Evolutionary conservation across 2,113 vertebrate species (phyloP).

Genomic region (Rhinichthys klamathensis): DNA sequence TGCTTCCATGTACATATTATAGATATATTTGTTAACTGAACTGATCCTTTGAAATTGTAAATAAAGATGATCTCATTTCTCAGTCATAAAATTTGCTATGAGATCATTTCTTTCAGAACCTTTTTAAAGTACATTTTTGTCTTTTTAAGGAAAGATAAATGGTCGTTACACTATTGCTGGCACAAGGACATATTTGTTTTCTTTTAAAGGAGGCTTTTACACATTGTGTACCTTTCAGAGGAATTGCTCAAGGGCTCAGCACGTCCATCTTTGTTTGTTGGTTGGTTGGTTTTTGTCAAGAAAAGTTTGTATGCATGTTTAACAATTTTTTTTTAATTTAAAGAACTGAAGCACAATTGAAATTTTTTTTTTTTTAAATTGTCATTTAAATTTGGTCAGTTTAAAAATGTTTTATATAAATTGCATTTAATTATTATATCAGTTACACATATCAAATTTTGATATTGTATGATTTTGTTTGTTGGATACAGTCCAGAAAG

Average conservation of each 20-base stretch:
- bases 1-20: conserved; percentile 87
- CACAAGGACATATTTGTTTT: conserved; percentile 12
- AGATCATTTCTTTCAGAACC: not conserved
- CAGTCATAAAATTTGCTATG: not conserved
- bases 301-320: not conserved
- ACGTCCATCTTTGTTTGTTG: not conserved
- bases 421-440: too few species aligned
- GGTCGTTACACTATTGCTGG: not conserved
- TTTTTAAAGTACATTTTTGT: not conserved
- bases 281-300: not conserved
- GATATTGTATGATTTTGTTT: not conserved
- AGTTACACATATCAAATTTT: too few species aligned
- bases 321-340: not conserved
- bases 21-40: conserved; percentile 89
- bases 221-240: not conserved
- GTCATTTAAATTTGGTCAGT: not conserved
- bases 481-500: not conserved
- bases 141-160: conserved; percentile 2
- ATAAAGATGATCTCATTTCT: conserved; percentile 81
- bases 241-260: not conserved
- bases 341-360: not conserved
- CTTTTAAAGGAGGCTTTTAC: not conserved
- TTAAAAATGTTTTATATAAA: too few species aligned
- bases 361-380: not conserved
- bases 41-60: conserved; percentile 92